Conservation (phyloP, 2,888 invertebrate species). For the Meiosimyza platycephala region DNA sequence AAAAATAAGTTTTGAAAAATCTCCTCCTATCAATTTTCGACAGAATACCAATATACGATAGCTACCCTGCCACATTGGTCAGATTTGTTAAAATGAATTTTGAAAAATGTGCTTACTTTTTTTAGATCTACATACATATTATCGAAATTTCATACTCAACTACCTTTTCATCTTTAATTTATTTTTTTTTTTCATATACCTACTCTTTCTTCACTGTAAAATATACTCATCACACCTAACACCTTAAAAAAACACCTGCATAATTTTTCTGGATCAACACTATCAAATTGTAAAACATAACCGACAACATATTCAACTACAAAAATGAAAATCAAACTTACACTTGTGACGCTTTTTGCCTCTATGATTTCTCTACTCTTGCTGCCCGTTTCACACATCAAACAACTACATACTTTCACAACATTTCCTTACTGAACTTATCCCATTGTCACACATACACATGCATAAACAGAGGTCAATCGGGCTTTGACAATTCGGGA, state of each 20-base stretch:
- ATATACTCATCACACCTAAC: not conserved
- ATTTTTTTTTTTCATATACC: conserved; percentile 19
- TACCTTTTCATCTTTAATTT: no score
- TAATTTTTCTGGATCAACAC: conserved; percentile 12
- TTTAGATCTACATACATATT: no score
- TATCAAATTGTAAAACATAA: conserved; percentile 4
- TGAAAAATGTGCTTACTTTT: no score
- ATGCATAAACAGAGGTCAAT: conserved; percentile 68
- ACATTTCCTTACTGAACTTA: conserved; percentile 31
- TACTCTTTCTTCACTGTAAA: conserved; percentile 23
- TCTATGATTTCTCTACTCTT: conserved; percentile 19
- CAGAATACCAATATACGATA: no score
- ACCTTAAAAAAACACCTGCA: not conserved
- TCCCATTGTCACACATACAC: conserved; percentile 28
- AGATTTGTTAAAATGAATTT: no score
- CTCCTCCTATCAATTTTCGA: no score
- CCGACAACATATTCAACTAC: conserved; percentile 33
- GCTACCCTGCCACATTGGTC: no score
- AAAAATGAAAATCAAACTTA: conserved; percentile 35
- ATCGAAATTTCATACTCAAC: no score
- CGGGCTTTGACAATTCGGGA: conserved; percentile 74
- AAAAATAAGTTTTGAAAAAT: no score
- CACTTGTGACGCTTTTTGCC: conserved; percentile 29
- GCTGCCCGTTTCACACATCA: conserved; percentile 4
- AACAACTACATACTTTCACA: conserved; percentile 33